phyloP scores from a whole-genome alignment of 2,797 vertebrate genomes.

The Oryzias sinensis region DNA sequence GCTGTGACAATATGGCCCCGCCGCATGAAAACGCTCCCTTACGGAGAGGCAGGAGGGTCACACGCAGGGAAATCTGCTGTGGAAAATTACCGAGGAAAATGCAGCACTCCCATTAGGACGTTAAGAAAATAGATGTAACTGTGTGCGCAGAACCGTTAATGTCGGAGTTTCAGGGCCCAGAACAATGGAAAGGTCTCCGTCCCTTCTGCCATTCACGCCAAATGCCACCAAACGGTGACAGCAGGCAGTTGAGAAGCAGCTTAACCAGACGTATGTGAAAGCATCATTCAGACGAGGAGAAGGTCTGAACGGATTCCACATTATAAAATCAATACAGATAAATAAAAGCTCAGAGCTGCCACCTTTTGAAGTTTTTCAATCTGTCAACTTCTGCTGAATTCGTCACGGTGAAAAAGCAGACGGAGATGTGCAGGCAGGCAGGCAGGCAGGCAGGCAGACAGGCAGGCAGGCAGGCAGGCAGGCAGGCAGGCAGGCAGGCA shows the following conservation, averaged over 20 bases:
- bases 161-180: no score
- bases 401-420: background rate
- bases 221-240: slow-evolving; percentile 40
- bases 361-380: background rate
- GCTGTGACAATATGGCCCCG: slow-evolving; percentile 60
- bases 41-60: slow-evolving; percentile 58
- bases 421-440: background rate
- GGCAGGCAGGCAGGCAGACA: background rate
- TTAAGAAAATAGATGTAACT: background rate
- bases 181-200: background rate
- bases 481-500: background rate
- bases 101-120: background rate
- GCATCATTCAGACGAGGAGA: slow-evolving; percentile 4
- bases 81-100: slow-evolving; percentile 49
- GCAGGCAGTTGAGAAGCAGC: slow-evolving; percentile 25
- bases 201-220: slow-evolving; percentile 23
- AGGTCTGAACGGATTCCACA: no score
- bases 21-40: slow-evolving; percentile 55
- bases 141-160: no score
- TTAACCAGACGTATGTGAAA: slow-evolving; percentile 17
- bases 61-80: slow-evolving; percentile 55
- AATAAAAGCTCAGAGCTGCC: background rate
- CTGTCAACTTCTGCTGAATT: slow-evolving; percentile 4
- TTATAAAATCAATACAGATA: no score
- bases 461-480: background rate